Conservation (phyloP, 2,797 vertebrate genomes). For the Silurus lanzhouensis region DNA sequence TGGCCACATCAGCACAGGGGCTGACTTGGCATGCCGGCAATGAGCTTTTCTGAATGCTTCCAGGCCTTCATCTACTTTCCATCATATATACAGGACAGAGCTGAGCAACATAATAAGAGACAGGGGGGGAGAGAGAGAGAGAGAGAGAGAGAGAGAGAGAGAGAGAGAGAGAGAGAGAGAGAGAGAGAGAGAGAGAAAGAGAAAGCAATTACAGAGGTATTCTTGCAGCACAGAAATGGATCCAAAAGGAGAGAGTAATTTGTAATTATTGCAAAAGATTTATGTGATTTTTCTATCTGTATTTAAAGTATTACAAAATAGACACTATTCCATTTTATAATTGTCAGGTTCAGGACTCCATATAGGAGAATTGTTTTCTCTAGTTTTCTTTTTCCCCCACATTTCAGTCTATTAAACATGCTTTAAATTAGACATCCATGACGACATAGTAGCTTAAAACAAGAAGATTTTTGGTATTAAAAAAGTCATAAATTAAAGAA, state of each 20-base stretch:
- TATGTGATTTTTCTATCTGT: conserved; percentile 9
- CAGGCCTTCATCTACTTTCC: conserved; percentile 71
- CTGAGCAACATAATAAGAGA: conserved; percentile 49
- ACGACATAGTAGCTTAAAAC: background rate
- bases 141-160: background rate
- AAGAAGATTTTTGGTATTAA: background rate
- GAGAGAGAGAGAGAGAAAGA: conserved; percentile 32
- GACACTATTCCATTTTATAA: background rate
- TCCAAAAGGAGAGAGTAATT: conserved; percentile 16
- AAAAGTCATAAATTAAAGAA: background rate
- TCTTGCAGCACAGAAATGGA: background rate
- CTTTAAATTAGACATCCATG: no score
- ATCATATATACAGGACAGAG: conserved; percentile 61
- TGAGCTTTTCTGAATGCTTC: conserved; percentile 70
- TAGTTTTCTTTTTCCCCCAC: background rate
- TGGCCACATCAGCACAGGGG: conserved; percentile 54
- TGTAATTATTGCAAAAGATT: conserved; percentile 3
- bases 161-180: conserved; percentile 50
- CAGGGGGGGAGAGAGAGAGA: conserved; percentile 39
- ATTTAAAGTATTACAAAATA: background rate
- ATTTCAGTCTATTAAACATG: background rate
- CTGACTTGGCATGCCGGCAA: conserved; percentile 61
- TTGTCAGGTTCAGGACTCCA: background rate
- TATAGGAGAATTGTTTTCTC: background rate
- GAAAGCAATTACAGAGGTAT: background rate